phyloP scores from a whole-genome alignment of 2,888 invertebrate species.

The Trichacis sp. region DNA sequence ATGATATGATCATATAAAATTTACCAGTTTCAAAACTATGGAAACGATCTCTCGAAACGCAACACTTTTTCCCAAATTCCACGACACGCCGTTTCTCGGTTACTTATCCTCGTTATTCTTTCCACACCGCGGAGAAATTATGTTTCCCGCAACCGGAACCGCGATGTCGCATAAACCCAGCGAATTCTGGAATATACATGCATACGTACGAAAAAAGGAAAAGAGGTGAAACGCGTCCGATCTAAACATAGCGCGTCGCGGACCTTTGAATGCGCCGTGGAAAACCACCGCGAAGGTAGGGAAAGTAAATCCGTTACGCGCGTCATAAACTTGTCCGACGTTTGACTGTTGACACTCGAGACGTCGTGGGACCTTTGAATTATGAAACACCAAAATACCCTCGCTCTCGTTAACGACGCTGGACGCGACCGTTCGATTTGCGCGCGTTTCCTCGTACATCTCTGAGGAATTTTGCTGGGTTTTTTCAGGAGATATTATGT shows the following conservation, averaged over 20 bases:
- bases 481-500: too few species aligned
- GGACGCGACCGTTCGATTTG: background rate
- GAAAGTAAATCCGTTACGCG: slow-evolving; percentile 52
- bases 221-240: background rate
- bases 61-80: too few species aligned
- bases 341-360: slow-evolving; percentile 48
- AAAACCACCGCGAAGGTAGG: slow-evolving; percentile 7
- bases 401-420: slow-evolving; percentile 7
- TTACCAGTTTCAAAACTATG: too few species aligned
- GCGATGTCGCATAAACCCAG: too few species aligned
- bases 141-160: background rate
- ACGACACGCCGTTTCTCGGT: too few species aligned
- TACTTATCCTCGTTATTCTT: too few species aligned
- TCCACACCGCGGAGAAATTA: too few species aligned
- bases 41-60: too few species aligned
- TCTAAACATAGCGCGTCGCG: slow-evolving; percentile 4
- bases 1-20: too few species aligned
- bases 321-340: slow-evolving; percentile 53
- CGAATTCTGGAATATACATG: too few species aligned
- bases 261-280: slow-evolving; percentile 11
- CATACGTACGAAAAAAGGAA: background rate
- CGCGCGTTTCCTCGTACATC: background rate
- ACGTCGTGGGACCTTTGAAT: slow-evolving; percentile 40
- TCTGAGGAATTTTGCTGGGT: too few species aligned
- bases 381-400: slow-evolving; percentile 14